phyloP scores from a whole-genome alignment of 2,113 vertebrate species.

The Mionectes macconnelli region DNA sequence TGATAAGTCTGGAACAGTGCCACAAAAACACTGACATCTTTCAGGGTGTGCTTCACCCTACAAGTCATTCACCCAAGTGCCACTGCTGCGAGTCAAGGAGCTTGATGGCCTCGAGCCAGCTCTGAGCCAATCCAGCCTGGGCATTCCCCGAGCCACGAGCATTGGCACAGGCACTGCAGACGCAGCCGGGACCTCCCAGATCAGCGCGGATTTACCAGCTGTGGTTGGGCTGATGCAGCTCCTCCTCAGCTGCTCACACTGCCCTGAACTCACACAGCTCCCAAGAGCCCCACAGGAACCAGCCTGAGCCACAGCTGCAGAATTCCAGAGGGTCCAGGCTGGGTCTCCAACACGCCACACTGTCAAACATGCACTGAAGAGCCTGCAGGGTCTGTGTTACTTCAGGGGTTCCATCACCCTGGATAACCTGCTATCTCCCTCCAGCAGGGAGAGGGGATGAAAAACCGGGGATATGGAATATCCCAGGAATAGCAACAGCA shows the following conservation, averaged over 20 bases:
- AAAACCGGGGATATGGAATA: neutral
- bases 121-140: neutral
- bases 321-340: neutral
- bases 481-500: neutral
- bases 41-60: neutral
- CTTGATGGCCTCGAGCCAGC: neutral
- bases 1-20: neutral
- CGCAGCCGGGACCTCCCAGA: neutral
- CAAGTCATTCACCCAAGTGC: neutral
- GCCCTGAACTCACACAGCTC: too few species aligned
- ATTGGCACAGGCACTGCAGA: neutral
- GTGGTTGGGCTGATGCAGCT: neutral
- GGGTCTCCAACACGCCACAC: neutral
- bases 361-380: neutral
- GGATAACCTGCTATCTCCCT: neutral
- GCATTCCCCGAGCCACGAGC: neutral
- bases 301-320: neutral
- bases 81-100: neutral
- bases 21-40: neutral
- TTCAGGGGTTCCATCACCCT: neutral
- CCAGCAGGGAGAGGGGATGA: neutral
- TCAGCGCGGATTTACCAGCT: neutral
- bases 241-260: neutral
- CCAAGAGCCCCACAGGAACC: neutral
- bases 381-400: neutral